phyloP scores from a whole-genome alignment of 2,113 vertebrate species.

The Nibea coibor region DNA sequence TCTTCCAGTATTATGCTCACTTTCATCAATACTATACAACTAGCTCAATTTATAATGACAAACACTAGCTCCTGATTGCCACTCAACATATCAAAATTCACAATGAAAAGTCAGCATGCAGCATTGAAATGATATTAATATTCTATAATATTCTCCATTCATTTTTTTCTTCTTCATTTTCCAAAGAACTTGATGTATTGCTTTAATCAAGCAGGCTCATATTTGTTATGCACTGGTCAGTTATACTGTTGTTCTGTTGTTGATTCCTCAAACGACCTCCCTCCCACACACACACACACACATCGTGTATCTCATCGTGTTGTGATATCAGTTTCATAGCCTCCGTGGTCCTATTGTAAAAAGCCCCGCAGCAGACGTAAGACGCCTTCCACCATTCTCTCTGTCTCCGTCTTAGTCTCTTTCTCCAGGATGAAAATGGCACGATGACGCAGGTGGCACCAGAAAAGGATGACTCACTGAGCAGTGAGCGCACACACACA shows the following conservation, averaged over 20 bases:
- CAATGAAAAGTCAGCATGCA: background rate
- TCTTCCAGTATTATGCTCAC: background rate
- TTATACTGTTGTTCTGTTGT: background rate
- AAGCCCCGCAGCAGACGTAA: constrained; percentile 38
- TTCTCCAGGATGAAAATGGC: constrained; percentile 55
- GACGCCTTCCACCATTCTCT: constrained; percentile 38
- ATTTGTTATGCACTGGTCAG: background rate
- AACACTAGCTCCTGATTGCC: too few relatives aligned
- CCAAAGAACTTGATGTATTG: background rate
- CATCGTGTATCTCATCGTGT: background rate
- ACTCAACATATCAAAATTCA: too few relatives aligned
- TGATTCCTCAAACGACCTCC: too few relatives aligned
- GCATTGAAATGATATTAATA: background rate
- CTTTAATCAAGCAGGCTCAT: background rate
- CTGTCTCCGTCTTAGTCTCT: constrained; percentile 41
- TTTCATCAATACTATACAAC: too few relatives aligned
- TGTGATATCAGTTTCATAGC: constrained; percentile 9
- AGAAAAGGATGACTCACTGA: constrained; percentile 75
- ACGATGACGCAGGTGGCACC: constrained; percentile 75
- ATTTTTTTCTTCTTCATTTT: too few relatives aligned
- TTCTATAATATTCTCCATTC: background rate
- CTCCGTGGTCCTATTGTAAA: constrained; percentile 11
- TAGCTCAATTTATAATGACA: background rate
- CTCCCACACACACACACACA: background rate
- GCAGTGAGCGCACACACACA: constrained; percentile 44